Conservation (phyloP, 2,797 vertebrate genomes). For the Sebastes itinus region DNA sequence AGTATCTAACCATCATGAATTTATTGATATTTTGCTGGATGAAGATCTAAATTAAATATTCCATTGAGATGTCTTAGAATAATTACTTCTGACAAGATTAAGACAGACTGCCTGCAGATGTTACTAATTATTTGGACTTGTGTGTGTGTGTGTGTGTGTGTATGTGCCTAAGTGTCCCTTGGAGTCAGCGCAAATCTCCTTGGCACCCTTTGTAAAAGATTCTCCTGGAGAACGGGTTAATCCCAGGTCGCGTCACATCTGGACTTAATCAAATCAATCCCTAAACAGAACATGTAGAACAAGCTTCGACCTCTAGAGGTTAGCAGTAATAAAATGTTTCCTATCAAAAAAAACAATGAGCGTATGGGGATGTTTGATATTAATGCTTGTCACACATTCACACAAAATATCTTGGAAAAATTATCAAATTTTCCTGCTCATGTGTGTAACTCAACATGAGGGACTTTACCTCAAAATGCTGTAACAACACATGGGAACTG, state of each 20-base stretch:
- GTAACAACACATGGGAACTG: neutral
- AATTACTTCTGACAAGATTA: slow-evolving; percentile 53
- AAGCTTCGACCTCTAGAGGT: slow-evolving; percentile 27
- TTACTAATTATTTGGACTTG: slow-evolving; percentile 48
- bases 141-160: neutral
- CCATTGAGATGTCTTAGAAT: slow-evolving; percentile 13
- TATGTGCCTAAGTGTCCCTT: neutral
- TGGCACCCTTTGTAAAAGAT: slow-evolving; percentile 33
- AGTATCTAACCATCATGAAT: neutral
- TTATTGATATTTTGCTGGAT: slow-evolving; percentile 8
- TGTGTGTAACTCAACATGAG: neutral
- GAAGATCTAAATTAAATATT: slow-evolving; percentile 21
- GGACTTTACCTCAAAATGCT: neutral
- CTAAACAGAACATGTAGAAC: slow-evolving; percentile 17
- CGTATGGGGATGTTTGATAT: neutral
- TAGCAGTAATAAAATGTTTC: slow-evolving; percentile 6
- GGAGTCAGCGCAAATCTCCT: slow-evolving; percentile 34
- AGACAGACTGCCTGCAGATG: slow-evolving; percentile 49
- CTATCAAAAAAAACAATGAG: neutral
- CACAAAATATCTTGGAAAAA: neutral
- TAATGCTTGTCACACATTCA: neutral
- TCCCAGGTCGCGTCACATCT: slow-evolving; percentile 50
- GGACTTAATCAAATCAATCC: slow-evolving; percentile 60
- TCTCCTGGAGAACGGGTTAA: slow-evolving; percentile 49
- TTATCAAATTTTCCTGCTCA: neutral